These are phyloP conservation scores for Bubo scandiacus DNA, from an alignment of 2,113 vertebrate genomes.

Conservation along the genomic window DNA sequence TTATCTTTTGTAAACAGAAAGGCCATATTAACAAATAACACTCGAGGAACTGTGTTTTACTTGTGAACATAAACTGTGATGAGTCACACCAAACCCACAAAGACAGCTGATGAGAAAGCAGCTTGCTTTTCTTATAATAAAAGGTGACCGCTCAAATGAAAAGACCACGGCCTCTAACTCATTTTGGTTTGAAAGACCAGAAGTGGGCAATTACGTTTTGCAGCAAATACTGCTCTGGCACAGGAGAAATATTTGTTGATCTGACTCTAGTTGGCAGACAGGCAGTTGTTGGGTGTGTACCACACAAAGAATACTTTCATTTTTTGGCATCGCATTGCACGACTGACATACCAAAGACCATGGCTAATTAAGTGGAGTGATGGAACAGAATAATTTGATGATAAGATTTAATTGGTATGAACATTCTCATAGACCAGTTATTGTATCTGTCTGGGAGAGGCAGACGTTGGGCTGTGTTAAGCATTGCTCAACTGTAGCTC, in stretches of 20 bases:
- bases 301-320: slow-evolving; percentile 65
- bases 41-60: slow-evolving; percentile 5
- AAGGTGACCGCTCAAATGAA: neutral
- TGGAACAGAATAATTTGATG: slow-evolving; percentile 51
- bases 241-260: neutral
- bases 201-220: neutral
- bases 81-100: slow-evolving; percentile 26
- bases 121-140: neutral
- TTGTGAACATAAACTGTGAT: neutral
- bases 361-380: slow-evolving; percentile 50
- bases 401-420: slow-evolving; percentile 57
- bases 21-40: neutral
- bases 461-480: neutral
- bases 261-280: neutral
- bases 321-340: slow-evolving; percentile 38
- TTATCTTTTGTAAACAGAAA: neutral
- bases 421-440: slow-evolving; percentile 1
- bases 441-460: slow-evolving; percentile 16
- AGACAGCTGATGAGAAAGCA: neutral
- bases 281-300: slow-evolving; percentile 36
- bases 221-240: neutral
- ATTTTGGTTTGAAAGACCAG: slow-evolving; percentile 18
- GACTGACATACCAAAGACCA: slow-evolving; percentile 66
- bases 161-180: neutral
- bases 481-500: neutral